phyloP scores from a whole-genome alignment of 2,797 vertebrate genomes.

The Cygnus olor region DNA sequence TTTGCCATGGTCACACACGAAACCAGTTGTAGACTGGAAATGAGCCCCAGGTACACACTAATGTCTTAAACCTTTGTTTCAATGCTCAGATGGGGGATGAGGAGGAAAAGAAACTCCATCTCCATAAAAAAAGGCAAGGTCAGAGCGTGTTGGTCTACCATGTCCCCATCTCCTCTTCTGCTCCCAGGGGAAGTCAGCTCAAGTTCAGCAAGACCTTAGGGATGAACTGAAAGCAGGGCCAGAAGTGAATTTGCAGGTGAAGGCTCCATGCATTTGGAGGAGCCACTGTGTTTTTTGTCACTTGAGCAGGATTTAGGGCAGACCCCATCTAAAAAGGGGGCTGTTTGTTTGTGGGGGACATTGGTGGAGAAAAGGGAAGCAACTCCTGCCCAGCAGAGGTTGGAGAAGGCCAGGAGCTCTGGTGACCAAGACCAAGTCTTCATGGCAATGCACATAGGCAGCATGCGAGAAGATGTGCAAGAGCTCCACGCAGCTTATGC shows the following conservation, averaged over 20 bases:
- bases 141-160: neutral
- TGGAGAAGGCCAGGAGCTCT: neutral
- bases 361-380: neutral
- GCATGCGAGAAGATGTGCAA: neutral
- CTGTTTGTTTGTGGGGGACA: neutral
- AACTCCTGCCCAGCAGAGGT: neutral
- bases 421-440: neutral
- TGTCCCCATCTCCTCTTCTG: accelerated
- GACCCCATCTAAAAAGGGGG: neutral
- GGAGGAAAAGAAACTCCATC: neutral
- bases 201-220: neutral
- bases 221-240: neutral
- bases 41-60: neutral
- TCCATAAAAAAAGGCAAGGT: neutral
- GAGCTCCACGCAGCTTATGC: accelerated
- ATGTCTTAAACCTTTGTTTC: neutral
- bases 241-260: neutral
- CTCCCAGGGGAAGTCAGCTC: neutral
- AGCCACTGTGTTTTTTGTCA: accelerated
- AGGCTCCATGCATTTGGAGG: neutral
- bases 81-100: neutral
- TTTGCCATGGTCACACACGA: neutral
- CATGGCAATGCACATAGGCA: accelerated
- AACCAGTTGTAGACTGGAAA: neutral
- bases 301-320: neutral